Evolutionary conservation across 2,113 vertebrate species (phyloP).

Genomic region (Chloropsis cyanopogon): DNA sequence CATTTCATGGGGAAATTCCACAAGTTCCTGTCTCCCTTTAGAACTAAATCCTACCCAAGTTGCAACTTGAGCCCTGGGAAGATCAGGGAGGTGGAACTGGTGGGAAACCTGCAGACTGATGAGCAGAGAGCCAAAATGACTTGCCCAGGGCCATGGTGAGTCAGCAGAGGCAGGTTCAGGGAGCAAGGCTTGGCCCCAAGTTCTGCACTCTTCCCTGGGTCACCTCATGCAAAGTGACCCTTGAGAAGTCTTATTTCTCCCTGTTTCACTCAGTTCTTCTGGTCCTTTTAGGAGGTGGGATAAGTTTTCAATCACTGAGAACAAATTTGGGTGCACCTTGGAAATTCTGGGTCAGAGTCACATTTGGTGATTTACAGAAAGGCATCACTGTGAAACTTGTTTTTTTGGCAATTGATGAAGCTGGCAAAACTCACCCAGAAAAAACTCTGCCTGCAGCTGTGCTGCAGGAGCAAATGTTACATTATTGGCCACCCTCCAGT

Average conservation of each 20-base stretch:
- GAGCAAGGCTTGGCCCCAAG: conserved; percentile 6
- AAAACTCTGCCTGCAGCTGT: conserved; percentile 36
- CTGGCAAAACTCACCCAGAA: background rate
- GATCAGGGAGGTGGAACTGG: conserved; percentile 26
- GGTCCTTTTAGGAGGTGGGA: background rate
- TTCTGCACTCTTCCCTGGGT: background rate
- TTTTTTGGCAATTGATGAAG: background rate
- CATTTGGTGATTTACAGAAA: background rate
- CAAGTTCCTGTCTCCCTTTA: conserved; percentile 1
- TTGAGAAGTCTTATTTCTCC: background rate
- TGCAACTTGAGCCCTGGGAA: conserved; percentile 36
- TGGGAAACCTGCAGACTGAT: conserved; percentile 15
- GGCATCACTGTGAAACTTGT: background rate
- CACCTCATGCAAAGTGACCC: background rate
- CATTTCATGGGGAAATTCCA: conserved; percentile 5
- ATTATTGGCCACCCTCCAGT: conserved; percentile 24
- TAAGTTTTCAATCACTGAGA: background rate
- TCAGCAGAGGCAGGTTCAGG: conserved; percentile 22
- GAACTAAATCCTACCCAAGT: conserved; percentile 29
- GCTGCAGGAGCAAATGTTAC: conserved; percentile 20
- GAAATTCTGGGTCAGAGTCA: background rate
- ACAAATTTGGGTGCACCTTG: background rate
- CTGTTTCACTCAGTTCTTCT: background rate
- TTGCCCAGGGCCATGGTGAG: conserved; percentile 23
- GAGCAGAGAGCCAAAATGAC: conserved; percentile 28